Evolutionary conservation across 2,797 vertebrate species (phyloP), one percentile per base, ranked within the genome.

Genomic region (Catharus ustulatus): DNA sequence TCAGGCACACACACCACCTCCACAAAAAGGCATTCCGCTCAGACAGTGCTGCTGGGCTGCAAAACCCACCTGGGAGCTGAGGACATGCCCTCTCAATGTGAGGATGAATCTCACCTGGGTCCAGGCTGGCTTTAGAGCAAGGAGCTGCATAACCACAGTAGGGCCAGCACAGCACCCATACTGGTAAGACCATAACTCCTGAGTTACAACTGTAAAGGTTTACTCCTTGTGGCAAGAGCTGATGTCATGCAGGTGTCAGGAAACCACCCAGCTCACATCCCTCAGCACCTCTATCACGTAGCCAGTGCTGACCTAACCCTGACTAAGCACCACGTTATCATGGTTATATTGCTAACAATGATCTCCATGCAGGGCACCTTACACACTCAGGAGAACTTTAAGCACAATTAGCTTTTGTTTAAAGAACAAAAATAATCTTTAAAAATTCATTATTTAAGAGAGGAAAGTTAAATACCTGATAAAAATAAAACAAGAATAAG

Each of bases 401-500:
- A 84, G 52, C 43, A 72, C 18, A 81, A 68, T 23, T 42, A 1
- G 1, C 14, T 84, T 85, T 79, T 54, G 34, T 61, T 79, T 69
- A 58, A 84, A 90, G 46, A 82, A 38, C 23, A 81, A 27, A 42
- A 89, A 57, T 49, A 58, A 67, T n/a, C 42, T 43, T 86, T 61
- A 68, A 27, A 75, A 92, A 52, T 10, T 13, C 6, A 6, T 72
- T 75, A 49, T 57, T 91, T 78, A 71, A 45, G 49, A 74, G 32
- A 68, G 13, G 5, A 86, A 88, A 81, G 24, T 69, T 71, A 82
- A 68, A 59, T 62, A 66, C 5, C 9, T 55, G n/a, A 59, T 46
- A 92, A 80, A 91, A 59, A 59, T 46, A 92, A 80, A 91, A 59
- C n/a, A 84, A 72, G 30, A 93, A 23, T 48, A 68, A 87, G n/a